These are phyloP conservation scores for Eretmochelys imbricata DNA, from an alignment of 2,113 vertebrate genomes.

Conservation along the genomic window DNA sequence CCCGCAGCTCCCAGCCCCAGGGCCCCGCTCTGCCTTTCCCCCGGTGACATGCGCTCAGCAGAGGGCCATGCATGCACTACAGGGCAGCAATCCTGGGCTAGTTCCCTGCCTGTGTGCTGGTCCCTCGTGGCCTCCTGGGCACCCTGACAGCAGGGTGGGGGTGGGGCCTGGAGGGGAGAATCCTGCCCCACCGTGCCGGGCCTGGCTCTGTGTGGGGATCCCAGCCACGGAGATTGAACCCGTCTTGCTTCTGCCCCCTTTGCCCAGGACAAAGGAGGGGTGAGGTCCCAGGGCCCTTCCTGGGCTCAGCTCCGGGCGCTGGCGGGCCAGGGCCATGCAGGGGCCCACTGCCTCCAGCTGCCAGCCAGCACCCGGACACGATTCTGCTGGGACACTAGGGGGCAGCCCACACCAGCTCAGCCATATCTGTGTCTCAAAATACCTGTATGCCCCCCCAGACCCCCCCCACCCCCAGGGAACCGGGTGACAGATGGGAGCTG, in stretches of 20 bases:
- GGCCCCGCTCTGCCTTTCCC: no score
- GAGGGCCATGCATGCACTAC: no score
- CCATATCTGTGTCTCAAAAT: neutral
- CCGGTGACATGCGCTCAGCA: no score
- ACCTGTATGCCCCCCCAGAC: rapidly evolving
- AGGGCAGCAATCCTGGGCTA: neutral
- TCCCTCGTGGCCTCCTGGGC: neutral
- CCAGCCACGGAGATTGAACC: neutral
- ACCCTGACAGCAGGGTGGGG: neutral
- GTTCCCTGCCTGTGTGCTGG: neutral
- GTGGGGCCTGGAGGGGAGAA: neutral
- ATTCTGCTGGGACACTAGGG: neutral
- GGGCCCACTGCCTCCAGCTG: neutral
- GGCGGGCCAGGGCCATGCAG: no score
- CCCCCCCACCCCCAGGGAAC: neutral
- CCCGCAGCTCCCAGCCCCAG: no score
- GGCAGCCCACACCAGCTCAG: neutral
- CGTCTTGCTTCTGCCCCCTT: neutral
- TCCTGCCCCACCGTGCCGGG: neutral
- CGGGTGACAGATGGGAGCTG: neutral
- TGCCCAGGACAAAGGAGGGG: no score
- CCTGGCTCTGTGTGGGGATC: neutral
- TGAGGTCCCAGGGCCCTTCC: no score
- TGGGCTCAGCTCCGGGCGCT: no score
- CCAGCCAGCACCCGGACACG: neutral